Evolutionary conservation across 2,797 vertebrate species (phyloP), one percentile per base, ranked within the genome.

Genomic region (Mastacembelus armatus): DNA sequence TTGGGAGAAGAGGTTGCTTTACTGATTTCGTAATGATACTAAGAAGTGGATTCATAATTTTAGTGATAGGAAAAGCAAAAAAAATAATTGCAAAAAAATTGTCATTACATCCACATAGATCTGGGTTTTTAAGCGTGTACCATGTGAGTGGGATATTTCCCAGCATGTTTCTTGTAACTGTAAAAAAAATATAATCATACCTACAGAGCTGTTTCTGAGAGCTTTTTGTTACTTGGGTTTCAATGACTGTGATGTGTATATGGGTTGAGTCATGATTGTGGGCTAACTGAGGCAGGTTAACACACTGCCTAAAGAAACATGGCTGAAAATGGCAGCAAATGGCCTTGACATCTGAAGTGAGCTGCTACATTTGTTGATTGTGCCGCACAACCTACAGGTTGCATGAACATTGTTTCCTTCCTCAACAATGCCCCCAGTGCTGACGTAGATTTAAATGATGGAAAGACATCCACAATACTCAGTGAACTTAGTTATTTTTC

Each of bases 381-480:
- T 32, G n/a, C 15, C 45, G 19, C 44, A 38, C 29, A 61, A 42
- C 10, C 3, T 56, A 26, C 50, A 63, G 43, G n/a, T 48, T 72
- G 59, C 32, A 18, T 27, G 12, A 36, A 54, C n/a, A 35, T 19
- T 1, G 3, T 54, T 58, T 42, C 19, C 19, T 15, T 35, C 45
- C 54, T 8, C 66, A 43, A 45, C 24, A 4, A 59, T 50, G 44
- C 38, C 39, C 50, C 12, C 35, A 15, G 19, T 9, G 33, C n/a
- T 77, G 71, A 71, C 62, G 59, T 75, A 71, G 48, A 80, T 77
- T 66, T 47, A 59, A 52, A 47, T 42, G 32, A 50, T 3, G 10
- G 35, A 40, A 57, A 35, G 14, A 62, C 76, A 60, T 47, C 15
- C 10, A 21, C 33, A 64, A 39, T 15, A 18, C 8, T 42, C 30